Base-by-base conservation (phyloP, 2,888 invertebrate genomes). In the Zootermopsis nevadensis region DNA sequence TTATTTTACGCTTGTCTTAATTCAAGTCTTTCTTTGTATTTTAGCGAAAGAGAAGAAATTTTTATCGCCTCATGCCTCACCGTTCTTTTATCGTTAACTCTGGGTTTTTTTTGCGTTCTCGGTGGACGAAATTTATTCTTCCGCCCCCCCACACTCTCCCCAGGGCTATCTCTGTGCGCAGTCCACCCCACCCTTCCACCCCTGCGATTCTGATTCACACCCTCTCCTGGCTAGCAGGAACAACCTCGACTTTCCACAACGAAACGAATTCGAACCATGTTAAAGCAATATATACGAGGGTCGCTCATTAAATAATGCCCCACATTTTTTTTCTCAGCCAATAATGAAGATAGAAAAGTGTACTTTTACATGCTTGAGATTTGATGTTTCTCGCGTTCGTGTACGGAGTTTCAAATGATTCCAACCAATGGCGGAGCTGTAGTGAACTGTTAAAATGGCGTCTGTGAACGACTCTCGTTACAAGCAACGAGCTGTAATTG, bases 1-100 rank as follows among this genome's bases (percentile, higher is more conserved):
- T 33, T 77, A 53, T 77, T 77, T 77, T 55, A 53, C 24, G 77
- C 77, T n/a, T 77, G 55, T 77, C 77, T 77, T 53, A 30, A 55
- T 77, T 55, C 33, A 55, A 30, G 33, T 15, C 31, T 31, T 24
- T 55, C 53, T 55, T 76, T 77, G 53, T 77, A 31, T 77, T 53
- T 77, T 77, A 33, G 48, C 12, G 24, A 31, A 27, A 67, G 69
- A n/a, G 30, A 33, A 69, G 33, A 69, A 19, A 33, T 69, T 69
- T 60, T 31, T 77, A 77, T 31, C 30, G 31, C 33, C 53, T 55
- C 48, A 55, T 77, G 22, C 53, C 30, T 31, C 53, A 31, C 55
- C 33, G 31, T 77, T 77, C 30, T 27, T 77, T 48, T 48, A 30
- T 77, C 48, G 53, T 22, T 74, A 15, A 24, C 30, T 33, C 8